Evolutionary conservation across 2,888 invertebrate genomes (phyloP).

Genomic region (Lampropteryx suffumata): DNA sequence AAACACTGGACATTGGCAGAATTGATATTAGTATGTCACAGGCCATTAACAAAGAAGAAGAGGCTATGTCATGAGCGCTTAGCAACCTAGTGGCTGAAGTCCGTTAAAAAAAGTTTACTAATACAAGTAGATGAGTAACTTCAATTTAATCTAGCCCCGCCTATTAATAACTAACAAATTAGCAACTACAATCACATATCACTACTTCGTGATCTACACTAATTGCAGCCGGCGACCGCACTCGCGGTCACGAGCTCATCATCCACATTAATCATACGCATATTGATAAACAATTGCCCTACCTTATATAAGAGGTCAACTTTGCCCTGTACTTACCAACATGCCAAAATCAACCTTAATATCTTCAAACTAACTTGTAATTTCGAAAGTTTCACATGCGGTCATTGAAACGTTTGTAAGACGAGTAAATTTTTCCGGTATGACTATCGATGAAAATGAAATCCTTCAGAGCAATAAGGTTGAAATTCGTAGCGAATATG

Average conservation of each 20-base stretch:
- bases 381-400: constrained; percentile 21
- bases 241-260: constrained; percentile 67
- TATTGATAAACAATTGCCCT: constrained; percentile 82
- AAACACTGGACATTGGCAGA: too few relatives aligned
- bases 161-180: constrained; percentile 54
- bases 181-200: constrained; percentile 74
- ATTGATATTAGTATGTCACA: too few relatives aligned
- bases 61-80: too few relatives aligned
- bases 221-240: constrained; percentile 65
- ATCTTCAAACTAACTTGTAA: constrained; percentile 7
- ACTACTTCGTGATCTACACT: constrained; percentile 72
- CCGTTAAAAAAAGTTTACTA: too few relatives aligned
- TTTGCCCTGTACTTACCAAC: constrained; percentile 36
- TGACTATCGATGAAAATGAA: constrained; percentile 29
- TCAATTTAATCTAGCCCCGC: constrained; percentile 6
- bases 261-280: constrained; percentile 73
- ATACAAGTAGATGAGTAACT: too few relatives aligned
- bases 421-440: constrained; percentile 53
- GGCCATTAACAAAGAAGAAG: too few relatives aligned
- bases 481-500: constrained; percentile 33
- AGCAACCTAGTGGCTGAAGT: too few relatives aligned
- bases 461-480: constrained; percentile 42
- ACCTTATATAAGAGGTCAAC: constrained; percentile 80
- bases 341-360: constrained; percentile 36
- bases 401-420: constrained; percentile 38